Base-by-base conservation (phyloP, 1,140 invertebrate species). In the Drosophila sp. region DNA sequence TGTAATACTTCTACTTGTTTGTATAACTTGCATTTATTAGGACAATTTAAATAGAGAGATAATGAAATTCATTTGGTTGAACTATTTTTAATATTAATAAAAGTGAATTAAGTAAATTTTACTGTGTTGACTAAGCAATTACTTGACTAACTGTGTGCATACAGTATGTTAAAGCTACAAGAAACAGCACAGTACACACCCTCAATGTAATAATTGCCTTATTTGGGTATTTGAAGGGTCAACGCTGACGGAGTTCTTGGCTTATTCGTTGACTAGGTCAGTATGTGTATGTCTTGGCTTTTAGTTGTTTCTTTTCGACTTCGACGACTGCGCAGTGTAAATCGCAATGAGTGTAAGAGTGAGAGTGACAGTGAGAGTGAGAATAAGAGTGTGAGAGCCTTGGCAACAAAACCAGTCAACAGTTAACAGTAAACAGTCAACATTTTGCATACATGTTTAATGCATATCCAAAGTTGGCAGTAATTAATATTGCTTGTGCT, bases 191-290 rank as follows among this genome's bases (percentile, higher is more conserved):
- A 29, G 46, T 14, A 50, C 27, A 50, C 46, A 50, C 46, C 46
- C 46, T 14, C 27, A 14, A 53, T 21, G 14, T 7, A 18, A 53
- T 7, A 18, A 53, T 36, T 79, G 72, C 83, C 82, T 76, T 87
- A 87, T 87, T 82, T 87, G 82, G 83, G 16, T 32, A 50, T 50
- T 32, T 43, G 72, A 51, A 18, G 48, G 82, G 56, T 71, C 66
- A 53, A 27, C 66, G 36, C 14, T 61, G 46, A 8, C 65, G 53
- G 54, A 59, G 46, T 58, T 56, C 32, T 50, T 25, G 11, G 27
- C 11, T 51, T 53, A 25, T 78, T 65, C 72, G 79, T 87, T 87
- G 83, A 87, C 83, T 87, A 87, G 83, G 83, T 87, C 83, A 87
- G 83, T 89, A 62, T 86, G 72, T 89, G 74, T 76, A 73, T 61